Conservation (phyloP, 2,797 vertebrate genomes). For the Otolemur crassicaudatus region DNA sequence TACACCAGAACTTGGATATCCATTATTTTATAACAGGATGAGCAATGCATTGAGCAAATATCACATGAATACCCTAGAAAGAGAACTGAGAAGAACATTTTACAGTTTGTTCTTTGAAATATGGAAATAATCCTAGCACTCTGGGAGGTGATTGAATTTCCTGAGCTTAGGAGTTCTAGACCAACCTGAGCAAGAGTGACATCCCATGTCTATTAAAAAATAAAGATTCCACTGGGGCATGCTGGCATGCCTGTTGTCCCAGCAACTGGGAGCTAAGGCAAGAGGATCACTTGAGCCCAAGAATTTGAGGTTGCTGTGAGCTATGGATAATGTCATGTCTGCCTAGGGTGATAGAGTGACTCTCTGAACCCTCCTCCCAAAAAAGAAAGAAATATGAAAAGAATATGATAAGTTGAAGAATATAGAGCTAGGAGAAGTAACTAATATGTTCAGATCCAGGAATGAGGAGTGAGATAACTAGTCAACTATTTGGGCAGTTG, state of each 20-base stretch:
- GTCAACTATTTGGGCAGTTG: background rate
- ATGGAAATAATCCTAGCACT: background rate
- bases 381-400: background rate
- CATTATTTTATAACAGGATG: background rate
- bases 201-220: no score
- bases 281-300: no score
- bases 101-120: background rate
- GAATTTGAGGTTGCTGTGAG: no score
- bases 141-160: no score
- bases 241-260: no score
- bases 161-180: no score
- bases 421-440: background rate
- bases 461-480: background rate
- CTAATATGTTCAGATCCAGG: background rate
- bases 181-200: no score
- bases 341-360: no score
- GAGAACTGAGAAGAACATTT: background rate
- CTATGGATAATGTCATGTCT: no score
- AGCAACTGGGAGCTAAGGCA: no score
- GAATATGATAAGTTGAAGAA: background rate
- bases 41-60: rapidly evolving
- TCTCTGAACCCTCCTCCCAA: no score
- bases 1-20: background rate
- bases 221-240: no score
- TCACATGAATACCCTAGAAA: background rate